phyloP scores from a whole-genome alignment of 2,797 vertebrate genomes.

The Sphenodon punctatus region DNA sequence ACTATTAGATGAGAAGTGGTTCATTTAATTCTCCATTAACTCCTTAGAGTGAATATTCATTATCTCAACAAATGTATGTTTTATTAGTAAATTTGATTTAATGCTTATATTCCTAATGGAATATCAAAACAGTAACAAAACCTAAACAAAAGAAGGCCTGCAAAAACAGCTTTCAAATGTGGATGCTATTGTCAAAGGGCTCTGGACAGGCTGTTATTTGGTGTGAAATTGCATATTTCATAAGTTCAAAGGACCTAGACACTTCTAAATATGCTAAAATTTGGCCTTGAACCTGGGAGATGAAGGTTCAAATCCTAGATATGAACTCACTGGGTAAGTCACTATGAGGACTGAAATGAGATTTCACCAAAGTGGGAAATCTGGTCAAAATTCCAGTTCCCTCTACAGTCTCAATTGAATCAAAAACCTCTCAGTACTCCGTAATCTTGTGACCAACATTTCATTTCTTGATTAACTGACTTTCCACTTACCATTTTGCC shows the following conservation, averaged over 20 bases:
- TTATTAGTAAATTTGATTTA: conserved; percentile 42
- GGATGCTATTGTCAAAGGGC: neutral
- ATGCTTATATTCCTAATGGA: neutral
- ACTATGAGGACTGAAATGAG: too few relatives aligned
- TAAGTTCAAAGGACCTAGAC: neutral
- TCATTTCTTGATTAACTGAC: too few relatives aligned
- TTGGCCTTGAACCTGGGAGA: too few relatives aligned
- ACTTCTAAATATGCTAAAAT: too few relatives aligned
- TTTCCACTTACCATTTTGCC: too few relatives aligned
- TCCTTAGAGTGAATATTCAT: conserved; percentile 31
- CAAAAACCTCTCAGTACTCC: too few relatives aligned
- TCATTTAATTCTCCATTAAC: conserved; percentile 54
- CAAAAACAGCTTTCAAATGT: neutral
- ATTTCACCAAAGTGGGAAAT: too few relatives aligned
- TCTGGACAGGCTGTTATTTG: neutral
- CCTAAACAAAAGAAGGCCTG: neutral
- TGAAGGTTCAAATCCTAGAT: too few relatives aligned
- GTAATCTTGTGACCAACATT: too few relatives aligned
- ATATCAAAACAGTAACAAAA: conserved; percentile 1
- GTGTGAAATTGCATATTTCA: neutral
- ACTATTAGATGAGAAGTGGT: conserved; percentile 21
- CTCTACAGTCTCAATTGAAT: too few relatives aligned
- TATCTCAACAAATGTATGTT: conserved; percentile 4
- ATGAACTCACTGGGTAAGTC: too few relatives aligned
- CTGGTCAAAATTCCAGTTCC: too few relatives aligned